phyloP scores from a whole-genome alignment of 1,140 invertebrate species.

The Laupala kohalensis region DNA sequence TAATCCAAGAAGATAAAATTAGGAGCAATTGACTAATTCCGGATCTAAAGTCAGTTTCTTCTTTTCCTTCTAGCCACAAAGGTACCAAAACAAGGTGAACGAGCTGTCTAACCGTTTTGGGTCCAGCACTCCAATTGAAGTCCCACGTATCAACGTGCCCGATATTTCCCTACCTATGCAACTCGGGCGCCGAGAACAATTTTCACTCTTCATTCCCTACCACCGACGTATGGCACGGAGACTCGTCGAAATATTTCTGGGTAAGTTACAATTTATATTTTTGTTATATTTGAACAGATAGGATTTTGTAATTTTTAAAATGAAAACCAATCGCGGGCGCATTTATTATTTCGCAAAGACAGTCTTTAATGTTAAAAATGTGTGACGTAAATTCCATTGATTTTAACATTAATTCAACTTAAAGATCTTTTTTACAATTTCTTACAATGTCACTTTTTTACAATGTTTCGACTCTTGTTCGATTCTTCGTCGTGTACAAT shows the following conservation, averaged over 20 bases:
- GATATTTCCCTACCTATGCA: constrained; percentile 49
- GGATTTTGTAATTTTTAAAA: background rate
- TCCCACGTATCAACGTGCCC: constrained; percentile 52
- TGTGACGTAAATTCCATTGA: too few species aligned
- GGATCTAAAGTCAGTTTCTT: too few species aligned
- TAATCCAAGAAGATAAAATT: too few species aligned
- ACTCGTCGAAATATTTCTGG: constrained; percentile 59
- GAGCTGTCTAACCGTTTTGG: constrained; percentile 6
- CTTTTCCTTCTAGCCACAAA: too few species aligned
- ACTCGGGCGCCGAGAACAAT: constrained; percentile 49
- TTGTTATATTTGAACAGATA: background rate
- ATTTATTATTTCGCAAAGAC: background rate
- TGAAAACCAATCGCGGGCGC: too few species aligned
- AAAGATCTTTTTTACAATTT: too few species aligned
- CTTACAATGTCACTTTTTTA: too few species aligned
- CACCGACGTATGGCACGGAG: constrained; percentile 51
- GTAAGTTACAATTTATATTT: constrained; percentile 24
- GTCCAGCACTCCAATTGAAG: constrained; percentile 28
- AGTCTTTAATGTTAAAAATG: too few species aligned
- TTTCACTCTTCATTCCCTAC: constrained; percentile 59
- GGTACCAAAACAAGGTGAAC: background rate
- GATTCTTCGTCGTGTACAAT: too few species aligned
- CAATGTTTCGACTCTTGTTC: too few species aligned
- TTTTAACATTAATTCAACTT: too few species aligned
- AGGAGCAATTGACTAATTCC: too few species aligned